These are phyloP conservation scores for Heteractis magnifica DNA, from an alignment of 92 coral and sea anemone species.

Conservation along the genomic window DNA sequence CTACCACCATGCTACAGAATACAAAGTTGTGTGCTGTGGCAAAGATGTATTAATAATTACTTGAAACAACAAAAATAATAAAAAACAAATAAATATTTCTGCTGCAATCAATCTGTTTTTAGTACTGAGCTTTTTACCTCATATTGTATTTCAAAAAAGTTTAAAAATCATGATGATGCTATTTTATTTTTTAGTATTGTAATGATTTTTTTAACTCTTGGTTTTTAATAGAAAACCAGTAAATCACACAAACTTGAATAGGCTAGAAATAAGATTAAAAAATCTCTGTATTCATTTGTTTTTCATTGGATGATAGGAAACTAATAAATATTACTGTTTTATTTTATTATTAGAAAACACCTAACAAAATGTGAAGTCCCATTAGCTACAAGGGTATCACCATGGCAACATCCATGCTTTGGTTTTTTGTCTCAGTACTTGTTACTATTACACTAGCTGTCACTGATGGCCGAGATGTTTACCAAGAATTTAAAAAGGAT, in stretches of 20 bases:
- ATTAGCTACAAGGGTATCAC: not conserved
- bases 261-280: not conserved
- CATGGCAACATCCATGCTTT: conserved; percentile 5
- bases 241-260: not conserved
- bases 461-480: conserved; percentile 22
- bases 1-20: too few relatives aligned
- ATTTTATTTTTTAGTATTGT: not conserved
- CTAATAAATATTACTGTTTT: not conserved
- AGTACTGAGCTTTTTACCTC: too few relatives aligned
- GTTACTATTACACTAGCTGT: not conserved
- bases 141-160: too few relatives aligned
- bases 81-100: too few relatives aligned
- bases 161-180: too few relatives aligned
- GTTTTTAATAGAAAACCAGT: too few relatives aligned
- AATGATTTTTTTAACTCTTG: not conserved
- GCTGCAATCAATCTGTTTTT: too few relatives aligned
- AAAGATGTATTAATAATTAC: too few relatives aligned
- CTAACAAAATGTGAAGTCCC: not conserved
- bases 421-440: not conserved
- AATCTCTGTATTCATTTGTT: not conserved
- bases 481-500: conserved; percentile 50
- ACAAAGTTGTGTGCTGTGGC: too few relatives aligned
- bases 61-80: too few relatives aligned
- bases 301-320: not conserved
- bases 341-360: not conserved